phyloP scores from a whole-genome alignment of 2,797 vertebrate genomes.

The Syndactyla subalaris region DNA sequence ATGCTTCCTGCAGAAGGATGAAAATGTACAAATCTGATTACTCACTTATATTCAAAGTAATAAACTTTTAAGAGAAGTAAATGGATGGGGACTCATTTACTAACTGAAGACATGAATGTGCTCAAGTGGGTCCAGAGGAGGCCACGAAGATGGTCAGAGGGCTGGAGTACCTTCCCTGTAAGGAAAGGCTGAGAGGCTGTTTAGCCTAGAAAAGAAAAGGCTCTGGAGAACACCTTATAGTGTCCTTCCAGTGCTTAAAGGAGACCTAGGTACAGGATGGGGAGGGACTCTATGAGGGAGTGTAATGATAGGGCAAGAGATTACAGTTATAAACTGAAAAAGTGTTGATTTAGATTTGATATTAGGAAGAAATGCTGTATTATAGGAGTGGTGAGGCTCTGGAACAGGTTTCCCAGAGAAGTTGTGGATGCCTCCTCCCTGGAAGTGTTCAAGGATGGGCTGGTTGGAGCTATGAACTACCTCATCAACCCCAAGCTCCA shows the following conservation, averaged over 20 bases:
- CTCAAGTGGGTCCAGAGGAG: neutral
- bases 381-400: neutral
- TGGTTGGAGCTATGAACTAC: neutral
- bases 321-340: neutral
- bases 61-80: neutral
- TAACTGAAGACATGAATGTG: neutral
- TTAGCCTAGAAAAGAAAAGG: neutral
- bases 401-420: neutral
- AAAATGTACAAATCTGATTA: neutral
- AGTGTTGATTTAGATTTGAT: neutral
- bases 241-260: neutral
- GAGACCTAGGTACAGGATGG: too few relatives aligned
- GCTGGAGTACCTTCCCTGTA: fast-evolving
- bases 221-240: neutral
- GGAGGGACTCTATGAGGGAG: too few relatives aligned
- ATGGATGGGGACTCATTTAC: neutral
- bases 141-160: fast-evolving
- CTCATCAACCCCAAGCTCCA: neutral
- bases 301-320: neutral
- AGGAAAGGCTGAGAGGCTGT: neutral
- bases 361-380: neutral
- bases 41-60: neutral
- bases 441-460: neutral
- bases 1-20: neutral
- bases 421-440: neutral